Conservation (phyloP, 2,888 invertebrate genomes). For the Buathra laborator region DNA sequence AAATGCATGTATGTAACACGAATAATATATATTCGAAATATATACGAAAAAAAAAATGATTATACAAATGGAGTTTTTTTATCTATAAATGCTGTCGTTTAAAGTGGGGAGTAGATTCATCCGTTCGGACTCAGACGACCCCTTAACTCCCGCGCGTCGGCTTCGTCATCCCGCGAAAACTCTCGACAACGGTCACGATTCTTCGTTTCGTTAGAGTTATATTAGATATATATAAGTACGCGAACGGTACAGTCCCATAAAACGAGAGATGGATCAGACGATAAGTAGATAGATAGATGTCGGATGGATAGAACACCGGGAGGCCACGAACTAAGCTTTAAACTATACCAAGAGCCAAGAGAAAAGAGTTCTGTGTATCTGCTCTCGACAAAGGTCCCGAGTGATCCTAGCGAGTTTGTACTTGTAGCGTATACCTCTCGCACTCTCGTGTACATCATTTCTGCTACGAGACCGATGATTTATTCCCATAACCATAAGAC, state of each 20-base stretch:
- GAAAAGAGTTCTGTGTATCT: slow-evolving; percentile 8
- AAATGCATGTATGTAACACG: too few relatives aligned
- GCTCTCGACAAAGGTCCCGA: slow-evolving; percentile 42
- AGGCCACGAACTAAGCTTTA: slow-evolving; percentile 46
- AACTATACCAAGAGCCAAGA: slow-evolving; percentile 23
- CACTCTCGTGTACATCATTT: slow-evolving; percentile 38
- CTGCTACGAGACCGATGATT: slow-evolving; percentile 59
- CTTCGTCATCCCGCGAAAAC: slow-evolving; percentile 34
- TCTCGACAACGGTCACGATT: slow-evolving; percentile 59
- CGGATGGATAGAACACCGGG: slow-evolving; percentile 43
- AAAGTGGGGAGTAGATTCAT: slow-evolving; percentile 15
- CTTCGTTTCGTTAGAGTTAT: slow-evolving; percentile 57
- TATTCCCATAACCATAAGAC: slow-evolving; percentile 50
- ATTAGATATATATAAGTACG: slow-evolving; percentile 24
- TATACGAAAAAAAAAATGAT: too few relatives aligned
- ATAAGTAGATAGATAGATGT: slow-evolving; percentile 39
- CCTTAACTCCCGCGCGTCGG: slow-evolving; percentile 27
- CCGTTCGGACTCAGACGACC: slow-evolving; percentile 32
- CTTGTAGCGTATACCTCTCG: slow-evolving; percentile 8
- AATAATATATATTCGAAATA: neutral
- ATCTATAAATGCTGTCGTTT: neutral
- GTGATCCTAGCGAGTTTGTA: neutral
- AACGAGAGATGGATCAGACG: slow-evolving; percentile 9
- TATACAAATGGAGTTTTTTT: too few relatives aligned
- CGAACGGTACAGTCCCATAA: slow-evolving; percentile 19